Conservation (phyloP, 1,140 invertebrate species). For the Zaprionus kolodkinae region DNA sequence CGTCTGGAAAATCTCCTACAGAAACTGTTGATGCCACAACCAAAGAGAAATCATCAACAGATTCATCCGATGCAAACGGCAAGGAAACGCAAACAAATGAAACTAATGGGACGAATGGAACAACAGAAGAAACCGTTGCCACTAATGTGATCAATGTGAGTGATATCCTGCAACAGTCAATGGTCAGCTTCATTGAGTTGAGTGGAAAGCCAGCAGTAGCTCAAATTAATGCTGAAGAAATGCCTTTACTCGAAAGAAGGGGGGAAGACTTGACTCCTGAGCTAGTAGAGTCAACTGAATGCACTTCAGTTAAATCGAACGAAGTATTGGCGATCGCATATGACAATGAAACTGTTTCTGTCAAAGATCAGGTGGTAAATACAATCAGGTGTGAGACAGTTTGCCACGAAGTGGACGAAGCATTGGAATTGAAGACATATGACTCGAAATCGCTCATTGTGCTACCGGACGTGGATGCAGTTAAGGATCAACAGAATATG, state of each 20-base stretch:
- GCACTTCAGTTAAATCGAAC: background rate
- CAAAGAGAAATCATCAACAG: constrained; percentile 27
- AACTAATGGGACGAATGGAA: constrained; percentile 44
- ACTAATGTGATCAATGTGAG: constrained; percentile 60
- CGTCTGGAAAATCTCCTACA: constrained; percentile 1
- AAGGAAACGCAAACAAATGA: constrained; percentile 46
- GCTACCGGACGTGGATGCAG: background rate
- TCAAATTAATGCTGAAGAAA: background rate
- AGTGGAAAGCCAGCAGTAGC: constrained; percentile 17
- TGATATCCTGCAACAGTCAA: constrained; percentile 70
- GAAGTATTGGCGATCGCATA: background rate
- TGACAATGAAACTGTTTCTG: background rate
- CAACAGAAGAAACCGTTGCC: constrained; percentile 20
- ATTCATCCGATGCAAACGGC: constrained; percentile 45
- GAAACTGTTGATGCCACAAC: constrained; percentile 11
- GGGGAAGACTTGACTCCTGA: background rate
- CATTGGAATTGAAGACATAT: background rate
- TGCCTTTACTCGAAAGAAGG: background rate
- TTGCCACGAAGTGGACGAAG: background rate
- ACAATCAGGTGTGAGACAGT: no score
- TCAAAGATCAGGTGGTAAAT: background rate
- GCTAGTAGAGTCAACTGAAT: background rate
- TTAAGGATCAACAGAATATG: background rate
- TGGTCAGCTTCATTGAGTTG: constrained; percentile 64
- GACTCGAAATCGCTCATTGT: background rate